A percentile compares a stretch with the other conserved stretches of the same genome.
Evolutionary conservation across 1,140 invertebrate species (phyloP).

Genomic region (Drosophila nasuta): DNA sequence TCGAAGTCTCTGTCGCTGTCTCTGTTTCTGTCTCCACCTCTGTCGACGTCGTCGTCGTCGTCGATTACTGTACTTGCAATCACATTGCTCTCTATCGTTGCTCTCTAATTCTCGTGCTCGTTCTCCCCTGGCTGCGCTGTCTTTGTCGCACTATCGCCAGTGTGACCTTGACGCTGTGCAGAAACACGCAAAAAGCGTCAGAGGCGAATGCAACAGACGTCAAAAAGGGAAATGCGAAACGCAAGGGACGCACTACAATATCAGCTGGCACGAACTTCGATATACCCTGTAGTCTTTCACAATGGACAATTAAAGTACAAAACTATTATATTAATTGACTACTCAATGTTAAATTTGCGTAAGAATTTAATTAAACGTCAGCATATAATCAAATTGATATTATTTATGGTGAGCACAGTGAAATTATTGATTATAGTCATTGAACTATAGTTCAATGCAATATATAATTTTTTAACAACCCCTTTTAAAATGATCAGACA

Average conservation of each 20-base stretch:
- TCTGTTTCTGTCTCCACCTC: not conserved
- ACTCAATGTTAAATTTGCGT: no score
- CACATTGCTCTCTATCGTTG: constrained; percentile 3
- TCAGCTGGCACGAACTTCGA: no score
- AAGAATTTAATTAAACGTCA: no score
- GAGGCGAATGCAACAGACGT: constrained; percentile 47
- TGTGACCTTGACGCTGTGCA: constrained; percentile 64
- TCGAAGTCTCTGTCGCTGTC: constrained; percentile 12
- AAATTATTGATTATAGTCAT: no score
- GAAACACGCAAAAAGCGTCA: constrained; percentile 39
- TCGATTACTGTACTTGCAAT: constrained; percentile 50
- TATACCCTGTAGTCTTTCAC: no score
- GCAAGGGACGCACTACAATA: not conserved
- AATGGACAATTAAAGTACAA: no score
- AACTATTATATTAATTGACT: no score
- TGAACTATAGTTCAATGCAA: no score
- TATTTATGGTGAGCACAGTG: no score
- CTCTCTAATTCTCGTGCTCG: constrained; percentile 6
- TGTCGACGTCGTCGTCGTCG: constrained; percentile 24
- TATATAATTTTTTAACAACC: no score
- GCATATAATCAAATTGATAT: no score
- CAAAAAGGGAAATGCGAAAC: not conserved
- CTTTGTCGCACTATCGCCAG: constrained; percentile 9
- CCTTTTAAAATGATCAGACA: no score
- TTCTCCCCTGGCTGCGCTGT: not conserved